phyloP scores from a whole-genome alignment of 2,113 vertebrate genomes.

The Heliornis fulica region DNA sequence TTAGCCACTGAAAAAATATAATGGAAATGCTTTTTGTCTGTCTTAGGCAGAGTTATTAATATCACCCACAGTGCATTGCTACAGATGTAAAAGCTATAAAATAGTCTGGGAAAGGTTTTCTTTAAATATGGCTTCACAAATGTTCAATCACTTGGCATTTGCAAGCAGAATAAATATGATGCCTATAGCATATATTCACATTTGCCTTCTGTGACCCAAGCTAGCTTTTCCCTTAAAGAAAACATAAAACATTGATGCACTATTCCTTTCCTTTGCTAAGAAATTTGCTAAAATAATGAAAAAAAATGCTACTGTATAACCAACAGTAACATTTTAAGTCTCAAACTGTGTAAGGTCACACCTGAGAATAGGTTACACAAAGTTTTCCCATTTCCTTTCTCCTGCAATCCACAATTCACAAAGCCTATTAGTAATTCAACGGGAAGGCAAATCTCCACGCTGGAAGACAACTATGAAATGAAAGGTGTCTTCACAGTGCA shows the following conservation, averaged over 20 bases:
- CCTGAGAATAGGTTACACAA: neutral
- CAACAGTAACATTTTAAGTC: neutral
- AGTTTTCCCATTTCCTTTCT: neutral
- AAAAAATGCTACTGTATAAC: constrained; percentile 35
- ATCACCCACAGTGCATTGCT: neutral
- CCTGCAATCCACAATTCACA: neutral
- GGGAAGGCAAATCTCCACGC: neutral
- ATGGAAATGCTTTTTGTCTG: neutral
- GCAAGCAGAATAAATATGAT: constrained; percentile 25
- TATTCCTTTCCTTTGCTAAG: neutral
- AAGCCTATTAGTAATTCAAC: neutral
- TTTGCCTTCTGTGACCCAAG: neutral
- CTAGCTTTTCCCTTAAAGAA: constrained; percentile 19
- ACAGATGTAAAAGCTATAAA: constrained; percentile 65
- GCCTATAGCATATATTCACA: constrained; percentile 3
- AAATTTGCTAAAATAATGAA: constrained; percentile 42
- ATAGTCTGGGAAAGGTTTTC: constrained; percentile 39
- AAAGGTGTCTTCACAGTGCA: neutral
- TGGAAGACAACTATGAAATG: neutral
- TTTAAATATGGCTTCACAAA: constrained; percentile 9
- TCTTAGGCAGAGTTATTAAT: constrained; percentile 12
- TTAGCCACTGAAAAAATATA: neutral
- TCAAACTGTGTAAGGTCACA: neutral
- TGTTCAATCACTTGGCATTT: constrained; percentile 19
- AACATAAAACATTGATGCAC: neutral